phyloP scores from a whole-genome alignment of 2,113 vertebrate genomes.

The Oceanites oceanicus region DNA sequence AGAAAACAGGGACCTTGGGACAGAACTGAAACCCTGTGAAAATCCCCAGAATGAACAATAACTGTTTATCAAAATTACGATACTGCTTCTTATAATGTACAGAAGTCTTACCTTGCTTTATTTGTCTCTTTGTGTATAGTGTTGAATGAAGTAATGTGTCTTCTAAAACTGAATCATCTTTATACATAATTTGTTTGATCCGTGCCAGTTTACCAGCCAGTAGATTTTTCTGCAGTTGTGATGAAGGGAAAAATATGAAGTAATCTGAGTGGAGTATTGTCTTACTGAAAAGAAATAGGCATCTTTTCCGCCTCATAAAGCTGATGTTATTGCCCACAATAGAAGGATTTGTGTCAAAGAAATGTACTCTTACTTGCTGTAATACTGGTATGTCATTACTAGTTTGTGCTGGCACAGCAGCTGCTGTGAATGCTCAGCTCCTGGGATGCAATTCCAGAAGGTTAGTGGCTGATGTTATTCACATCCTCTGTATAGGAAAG shows the following conservation, averaged over 20 bases:
- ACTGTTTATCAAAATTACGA: neutral
- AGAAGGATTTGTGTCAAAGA: neutral
- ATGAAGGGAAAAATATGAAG: neutral
- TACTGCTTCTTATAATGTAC: neutral
- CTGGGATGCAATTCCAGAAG: neutral
- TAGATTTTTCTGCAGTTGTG: neutral
- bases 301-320: neutral
- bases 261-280: neutral
- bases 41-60: neutral
- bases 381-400: neutral
- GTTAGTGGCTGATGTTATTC: neutral
- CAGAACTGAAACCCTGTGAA: neutral
- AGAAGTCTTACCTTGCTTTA: neutral
- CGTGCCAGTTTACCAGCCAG: neutral
- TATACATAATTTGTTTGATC: neutral
- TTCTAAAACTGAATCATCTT: neutral
- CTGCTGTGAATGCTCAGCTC: neutral
- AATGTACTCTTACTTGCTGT: neutral
- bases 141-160: neutral
- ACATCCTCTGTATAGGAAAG: neutral
- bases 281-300: neutral
- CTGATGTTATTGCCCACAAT: neutral
- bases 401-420: neutral
- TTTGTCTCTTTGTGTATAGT: neutral
- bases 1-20: neutral